Evolutionary conservation across 2,888 invertebrate species (phyloP).

Genomic region (Pimpla rufipes): DNA sequence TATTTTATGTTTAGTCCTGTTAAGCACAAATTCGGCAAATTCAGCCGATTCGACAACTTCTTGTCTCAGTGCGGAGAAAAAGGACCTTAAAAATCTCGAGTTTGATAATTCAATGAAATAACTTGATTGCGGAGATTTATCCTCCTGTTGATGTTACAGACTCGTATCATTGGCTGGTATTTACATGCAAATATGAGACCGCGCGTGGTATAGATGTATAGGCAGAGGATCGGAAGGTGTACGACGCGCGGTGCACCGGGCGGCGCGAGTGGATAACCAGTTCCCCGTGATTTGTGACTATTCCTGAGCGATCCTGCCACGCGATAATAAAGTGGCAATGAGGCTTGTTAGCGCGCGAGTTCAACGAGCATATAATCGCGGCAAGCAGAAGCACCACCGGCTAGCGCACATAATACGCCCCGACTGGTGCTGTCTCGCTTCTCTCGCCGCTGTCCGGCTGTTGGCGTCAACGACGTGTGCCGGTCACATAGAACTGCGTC

Average conservation of each 20-base stretch:
- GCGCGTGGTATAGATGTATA: slow-evolving; percentile 16
- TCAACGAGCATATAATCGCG: slow-evolving; percentile 74
- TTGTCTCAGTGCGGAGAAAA: too few relatives aligned
- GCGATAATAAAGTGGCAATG: slow-evolving; percentile 85
- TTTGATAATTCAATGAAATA: too few relatives aligned
- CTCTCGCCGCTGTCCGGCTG: slow-evolving; percentile 53
- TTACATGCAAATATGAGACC: slow-evolving; percentile 6
- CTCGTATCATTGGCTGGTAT: not conserved
- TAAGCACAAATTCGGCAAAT: too few relatives aligned
- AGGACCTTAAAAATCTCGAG: too few relatives aligned
- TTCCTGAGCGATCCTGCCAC: slow-evolving; percentile 80
- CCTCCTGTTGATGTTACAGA: not conserved
- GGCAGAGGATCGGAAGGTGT: slow-evolving; percentile 69
- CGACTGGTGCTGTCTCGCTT: slow-evolving; percentile 47
- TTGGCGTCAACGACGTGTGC: slow-evolving; percentile 72
- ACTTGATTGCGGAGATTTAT: too few relatives aligned
- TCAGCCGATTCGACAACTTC: too few relatives aligned
- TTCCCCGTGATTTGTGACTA: slow-evolving; percentile 83
- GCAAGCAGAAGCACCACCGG: slow-evolving; percentile 54
- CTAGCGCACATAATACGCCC: slow-evolving; percentile 34
- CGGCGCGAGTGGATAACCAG: slow-evolving; percentile 71
- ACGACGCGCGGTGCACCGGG: slow-evolving; percentile 66
- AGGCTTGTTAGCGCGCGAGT: slow-evolving; percentile 83
- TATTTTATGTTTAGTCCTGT: too few relatives aligned
- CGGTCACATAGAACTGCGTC: slow-evolving; percentile 74